Conservation (phyloP, 2,113 vertebrate genomes). For the Oryctolagus cuniculus region DNA sequence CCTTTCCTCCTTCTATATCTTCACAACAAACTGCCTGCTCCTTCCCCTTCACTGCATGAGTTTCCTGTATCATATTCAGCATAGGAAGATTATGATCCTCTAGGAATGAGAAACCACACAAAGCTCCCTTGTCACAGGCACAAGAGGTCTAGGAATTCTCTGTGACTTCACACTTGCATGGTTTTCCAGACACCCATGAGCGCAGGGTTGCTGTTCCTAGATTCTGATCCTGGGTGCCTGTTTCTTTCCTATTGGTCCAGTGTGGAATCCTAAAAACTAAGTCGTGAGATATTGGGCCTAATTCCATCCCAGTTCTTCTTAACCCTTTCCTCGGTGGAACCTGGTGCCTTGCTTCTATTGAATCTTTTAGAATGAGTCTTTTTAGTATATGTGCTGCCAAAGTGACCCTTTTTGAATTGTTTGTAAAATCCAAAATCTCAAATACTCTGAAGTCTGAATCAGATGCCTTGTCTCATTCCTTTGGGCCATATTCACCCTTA, state of each 20-base stretch:
- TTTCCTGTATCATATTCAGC: not conserved
- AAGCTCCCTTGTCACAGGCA: not conserved
- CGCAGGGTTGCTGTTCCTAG: not conserved
- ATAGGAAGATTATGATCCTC: not conserved
- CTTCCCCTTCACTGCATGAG: not conserved
- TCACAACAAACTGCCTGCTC: not conserved
- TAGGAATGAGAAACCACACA: not conserved
- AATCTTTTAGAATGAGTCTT: not conserved
- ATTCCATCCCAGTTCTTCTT: not conserved
- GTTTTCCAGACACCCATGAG: not conserved
- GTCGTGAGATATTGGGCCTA: not conserved
- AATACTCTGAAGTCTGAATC: not conserved
- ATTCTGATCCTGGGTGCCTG: not conserved
- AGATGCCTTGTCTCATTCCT: not conserved
- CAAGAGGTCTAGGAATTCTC: not conserved
- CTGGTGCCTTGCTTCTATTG: not conserved
- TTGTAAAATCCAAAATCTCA: not conserved
- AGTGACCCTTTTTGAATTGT: not conserved
- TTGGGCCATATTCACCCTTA: not conserved
- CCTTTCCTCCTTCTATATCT: not conserved
- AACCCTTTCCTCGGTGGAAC: not conserved
- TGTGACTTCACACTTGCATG: not conserved
- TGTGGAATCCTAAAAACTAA: slow-evolving; percentile 21
- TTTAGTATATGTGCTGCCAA: not conserved
- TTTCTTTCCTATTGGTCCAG: not conserved